phyloP scores from a whole-genome alignment of 1,140 invertebrate genomes.

The Diploscapter pachys region DNA sequence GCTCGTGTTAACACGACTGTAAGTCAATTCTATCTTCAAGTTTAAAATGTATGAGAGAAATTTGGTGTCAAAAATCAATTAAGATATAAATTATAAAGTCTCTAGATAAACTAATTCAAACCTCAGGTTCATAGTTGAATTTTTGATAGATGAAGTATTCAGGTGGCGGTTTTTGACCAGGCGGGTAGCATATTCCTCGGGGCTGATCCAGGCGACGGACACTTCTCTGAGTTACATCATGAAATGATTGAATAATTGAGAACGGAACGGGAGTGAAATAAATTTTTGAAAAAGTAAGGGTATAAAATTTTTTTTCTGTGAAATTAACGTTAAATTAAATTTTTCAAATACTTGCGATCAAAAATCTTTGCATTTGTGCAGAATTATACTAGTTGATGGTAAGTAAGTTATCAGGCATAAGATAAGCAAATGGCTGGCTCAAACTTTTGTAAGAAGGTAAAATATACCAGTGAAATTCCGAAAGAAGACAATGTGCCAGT shows the following conservation, averaged over 20 bases:
- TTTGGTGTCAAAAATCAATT: too few relatives aligned
- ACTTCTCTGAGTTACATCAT: constrained; percentile 41
- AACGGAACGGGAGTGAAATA: constrained; percentile 15
- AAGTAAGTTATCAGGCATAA: too few relatives aligned
- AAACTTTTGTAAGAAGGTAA: background rate
- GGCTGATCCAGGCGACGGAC: constrained; percentile 43
- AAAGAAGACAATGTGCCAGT: constrained; percentile 49
- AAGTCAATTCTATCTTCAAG: too few relatives aligned
- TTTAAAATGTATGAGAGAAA: too few relatives aligned
- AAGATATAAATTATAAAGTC: too few relatives aligned
- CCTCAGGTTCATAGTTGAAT: constrained; percentile 57
- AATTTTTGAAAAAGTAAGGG: constrained; percentile 6
- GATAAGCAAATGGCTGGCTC: too few relatives aligned
- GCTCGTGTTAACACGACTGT: too few relatives aligned
- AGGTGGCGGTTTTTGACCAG: constrained; percentile 30
- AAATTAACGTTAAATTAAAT: too few relatives aligned
- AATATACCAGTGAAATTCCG: constrained; percentile 45
- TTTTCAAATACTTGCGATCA: too few relatives aligned
- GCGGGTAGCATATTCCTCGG: constrained; percentile 43
- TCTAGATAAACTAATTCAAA: constrained; percentile 16
- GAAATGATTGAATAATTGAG: background rate
- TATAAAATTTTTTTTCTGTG: background rate
- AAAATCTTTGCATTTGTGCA: too few relatives aligned
- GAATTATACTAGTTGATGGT: too few relatives aligned
- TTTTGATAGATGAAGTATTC: constrained; percentile 48